Conservation (phyloP, 92 coral and sea anemone genomes). For the Parazoanthus swiftii region DNA sequence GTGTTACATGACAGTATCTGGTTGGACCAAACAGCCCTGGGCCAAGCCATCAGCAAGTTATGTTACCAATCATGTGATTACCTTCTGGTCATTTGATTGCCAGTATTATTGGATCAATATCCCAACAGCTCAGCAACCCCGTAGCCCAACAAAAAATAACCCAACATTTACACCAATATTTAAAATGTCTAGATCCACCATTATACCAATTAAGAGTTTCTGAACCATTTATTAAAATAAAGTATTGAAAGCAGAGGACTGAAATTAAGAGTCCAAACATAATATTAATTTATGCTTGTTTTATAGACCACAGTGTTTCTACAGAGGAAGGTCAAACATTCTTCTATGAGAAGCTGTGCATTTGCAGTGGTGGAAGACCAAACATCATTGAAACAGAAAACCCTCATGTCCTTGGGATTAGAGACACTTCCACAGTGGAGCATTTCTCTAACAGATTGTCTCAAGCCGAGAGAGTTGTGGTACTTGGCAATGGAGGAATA, state of each 20-base stretch:
- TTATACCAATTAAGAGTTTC: too few relatives aligned
- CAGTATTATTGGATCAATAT: too few relatives aligned
- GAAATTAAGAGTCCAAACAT: not conserved
- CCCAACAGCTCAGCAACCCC: too few relatives aligned
- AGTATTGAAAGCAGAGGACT: not conserved
- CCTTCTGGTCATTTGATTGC: too few relatives aligned
- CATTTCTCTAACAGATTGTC: conserved; percentile 66
- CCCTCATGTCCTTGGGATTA: conserved; percentile 76
- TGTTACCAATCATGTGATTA: too few relatives aligned
- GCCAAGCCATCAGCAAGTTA: too few relatives aligned
- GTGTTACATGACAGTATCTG: too few relatives aligned
- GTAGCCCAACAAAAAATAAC: too few relatives aligned
- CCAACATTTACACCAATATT: too few relatives aligned
- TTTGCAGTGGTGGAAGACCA: conserved; percentile 94
- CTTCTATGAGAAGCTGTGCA: conserved; percentile 80
- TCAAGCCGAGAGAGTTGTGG: conserved; percentile 74
- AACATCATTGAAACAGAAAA: conserved; percentile 65
- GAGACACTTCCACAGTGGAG: conserved; percentile 86
- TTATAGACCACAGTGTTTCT: conserved; percentile 70
- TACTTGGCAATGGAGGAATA: conserved; percentile 98
- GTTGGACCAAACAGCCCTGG: too few relatives aligned
- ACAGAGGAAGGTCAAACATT: conserved; percentile 62
- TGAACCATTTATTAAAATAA: too few relatives aligned
- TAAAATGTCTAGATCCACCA: too few relatives aligned
- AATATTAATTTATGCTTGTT: not conserved